Conservation (phyloP, 2,888 invertebrate genomes). For the Dasypogon diadema region DNA sequence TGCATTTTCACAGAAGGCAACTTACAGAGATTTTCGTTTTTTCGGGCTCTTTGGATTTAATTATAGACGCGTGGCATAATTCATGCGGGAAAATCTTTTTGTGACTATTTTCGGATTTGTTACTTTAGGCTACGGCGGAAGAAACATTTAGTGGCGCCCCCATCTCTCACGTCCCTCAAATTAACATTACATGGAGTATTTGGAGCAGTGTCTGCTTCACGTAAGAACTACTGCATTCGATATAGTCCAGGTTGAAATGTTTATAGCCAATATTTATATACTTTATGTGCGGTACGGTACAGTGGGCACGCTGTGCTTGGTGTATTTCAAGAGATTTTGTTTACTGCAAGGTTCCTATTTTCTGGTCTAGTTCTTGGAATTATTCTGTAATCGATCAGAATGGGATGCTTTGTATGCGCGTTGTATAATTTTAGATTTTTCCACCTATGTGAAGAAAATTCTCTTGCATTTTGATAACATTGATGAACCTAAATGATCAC, state of each 20-base stretch:
- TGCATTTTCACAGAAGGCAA: constrained; percentile 35
- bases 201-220: neutral
- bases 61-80: constrained; percentile 49
- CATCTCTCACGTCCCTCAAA: neutral
- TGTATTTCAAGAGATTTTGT: neutral
- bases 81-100: constrained; percentile 30
- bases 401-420: too few species aligned
- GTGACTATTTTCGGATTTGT: constrained; percentile 45
- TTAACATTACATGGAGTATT: constrained; percentile 1
- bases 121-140: constrained; percentile 40
- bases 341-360: neutral
- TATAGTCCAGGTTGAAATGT: constrained; percentile 1
- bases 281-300: neutral
- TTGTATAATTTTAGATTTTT: too few species aligned
- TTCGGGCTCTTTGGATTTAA: too few species aligned
- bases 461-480: too few species aligned
- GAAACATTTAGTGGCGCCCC: constrained; percentile 27
- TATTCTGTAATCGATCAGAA: too few species aligned
- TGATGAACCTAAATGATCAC: too few species aligned
- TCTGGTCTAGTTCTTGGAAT: too few species aligned
- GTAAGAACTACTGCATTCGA: neutral
- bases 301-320: neutral
- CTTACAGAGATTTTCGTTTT: constrained; percentile 1
- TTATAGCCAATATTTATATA: constrained; percentile 10
- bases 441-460: too few species aligned